These are phyloP conservation scores for Hanleya hanleyi DNA, from an alignment of 2,888 invertebrate genomes.

Conservation along the genomic window DNA sequence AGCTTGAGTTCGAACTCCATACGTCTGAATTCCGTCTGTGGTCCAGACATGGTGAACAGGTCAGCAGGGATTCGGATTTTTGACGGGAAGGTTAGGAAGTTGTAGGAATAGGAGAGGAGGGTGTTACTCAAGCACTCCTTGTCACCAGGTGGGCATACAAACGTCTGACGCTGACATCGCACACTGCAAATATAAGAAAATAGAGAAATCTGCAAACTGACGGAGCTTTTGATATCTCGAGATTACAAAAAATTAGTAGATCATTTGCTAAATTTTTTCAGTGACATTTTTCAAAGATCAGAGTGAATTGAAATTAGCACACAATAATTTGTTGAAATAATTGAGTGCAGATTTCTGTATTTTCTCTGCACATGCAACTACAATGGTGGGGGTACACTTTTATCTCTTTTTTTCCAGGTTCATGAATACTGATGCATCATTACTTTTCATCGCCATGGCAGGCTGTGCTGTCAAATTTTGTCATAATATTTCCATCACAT, in stretches of 20 bases:
- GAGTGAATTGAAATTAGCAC: no score
- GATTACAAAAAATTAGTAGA: no score
- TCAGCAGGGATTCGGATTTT: slow-evolving; percentile 76
- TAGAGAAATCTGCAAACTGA: background rate
- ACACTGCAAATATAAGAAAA: slow-evolving; percentile 50
- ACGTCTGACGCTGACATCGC: slow-evolving; percentile 84
- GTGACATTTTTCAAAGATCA: no score
- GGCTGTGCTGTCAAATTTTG: no score
- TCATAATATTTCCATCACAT: no score
- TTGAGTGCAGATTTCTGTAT: background rate
- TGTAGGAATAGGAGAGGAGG: slow-evolving; percentile 91
- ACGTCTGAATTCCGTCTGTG: slow-evolving; percentile 81
- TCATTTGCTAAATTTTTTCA: no score
- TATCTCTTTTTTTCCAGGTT: no score
- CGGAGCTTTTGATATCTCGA: no score
- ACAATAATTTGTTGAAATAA: no score
- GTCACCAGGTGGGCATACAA: slow-evolving; percentile 83
- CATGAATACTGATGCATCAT: no score
- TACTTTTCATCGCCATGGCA: no score
- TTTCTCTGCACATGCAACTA: background rate
- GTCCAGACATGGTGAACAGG: slow-evolving; percentile 92
- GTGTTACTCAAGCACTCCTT: slow-evolving; percentile 83
- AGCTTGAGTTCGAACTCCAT: slow-evolving; percentile 86
- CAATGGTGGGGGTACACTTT: no score
- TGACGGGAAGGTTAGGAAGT: slow-evolving; percentile 93